Conservation (phyloP, 2,797 vertebrate species). For the Etheostoma perlongum region DNA sequence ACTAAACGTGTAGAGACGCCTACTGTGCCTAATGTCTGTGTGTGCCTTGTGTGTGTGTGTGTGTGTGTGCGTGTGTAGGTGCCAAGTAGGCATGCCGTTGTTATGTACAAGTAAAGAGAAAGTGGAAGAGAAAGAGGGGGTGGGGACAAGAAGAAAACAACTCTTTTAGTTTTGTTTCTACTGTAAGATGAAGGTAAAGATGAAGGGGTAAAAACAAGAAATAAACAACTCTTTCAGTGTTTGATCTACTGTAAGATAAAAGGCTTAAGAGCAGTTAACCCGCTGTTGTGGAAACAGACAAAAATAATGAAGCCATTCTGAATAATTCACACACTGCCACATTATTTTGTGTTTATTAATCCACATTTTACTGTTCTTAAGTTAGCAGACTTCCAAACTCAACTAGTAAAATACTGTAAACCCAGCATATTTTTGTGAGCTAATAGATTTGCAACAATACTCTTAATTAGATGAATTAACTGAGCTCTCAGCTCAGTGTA, state of each 20-base stretch:
- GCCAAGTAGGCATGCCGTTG: constrained; percentile 30
- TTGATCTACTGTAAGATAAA: constrained; percentile 51
- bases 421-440: constrained; percentile 14
- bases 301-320: constrained; percentile 58
- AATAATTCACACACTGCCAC: constrained; percentile 64
- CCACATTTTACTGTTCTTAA: constrained; percentile 61
- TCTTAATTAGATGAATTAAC: constrained; percentile 51
- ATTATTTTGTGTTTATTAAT: constrained; percentile 60
- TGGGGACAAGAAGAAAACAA: constrained; percentile 1
- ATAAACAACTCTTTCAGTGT: constrained; percentile 23
- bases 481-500: constrained; percentile 32
- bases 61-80: constrained; percentile 20
- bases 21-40: constrained; percentile 32
- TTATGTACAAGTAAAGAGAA: constrained; percentile 37
- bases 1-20: constrained; percentile 38
- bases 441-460: constrained; percentile 26
- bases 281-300: constrained; percentile 52
- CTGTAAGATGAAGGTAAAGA: constrained; percentile 25
- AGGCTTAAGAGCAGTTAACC: constrained; percentile 60
- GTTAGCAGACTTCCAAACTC: constrained; percentile 59
- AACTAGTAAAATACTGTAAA: constrained; percentile 12
- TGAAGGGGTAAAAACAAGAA: constrained; percentile 23
- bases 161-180: constrained; percentile 1
- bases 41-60: constrained; percentile 17
- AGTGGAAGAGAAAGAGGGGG: constrained; percentile 18